Evolutionary conservation across 2,113 vertebrate genomes (phyloP).

Genomic region (Rostratula benghalensis): DNA sequence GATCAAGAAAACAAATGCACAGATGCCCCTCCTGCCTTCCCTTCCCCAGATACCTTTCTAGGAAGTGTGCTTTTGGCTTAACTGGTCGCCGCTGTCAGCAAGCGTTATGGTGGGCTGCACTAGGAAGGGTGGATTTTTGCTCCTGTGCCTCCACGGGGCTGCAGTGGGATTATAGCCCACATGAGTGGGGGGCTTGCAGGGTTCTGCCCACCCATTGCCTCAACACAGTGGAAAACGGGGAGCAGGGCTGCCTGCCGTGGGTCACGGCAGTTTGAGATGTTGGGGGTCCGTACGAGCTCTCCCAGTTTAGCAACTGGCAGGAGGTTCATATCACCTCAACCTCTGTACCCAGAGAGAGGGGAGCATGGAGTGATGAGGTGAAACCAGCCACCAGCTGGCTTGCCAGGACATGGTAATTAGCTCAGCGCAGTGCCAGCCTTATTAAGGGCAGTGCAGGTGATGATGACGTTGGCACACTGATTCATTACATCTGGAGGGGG

Average conservation of each 20-base stretch:
- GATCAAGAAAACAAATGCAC: neutral
- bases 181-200: neutral
- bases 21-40: neutral
- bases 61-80: neutral
- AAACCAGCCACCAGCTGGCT: neutral
- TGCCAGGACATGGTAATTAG: neutral
- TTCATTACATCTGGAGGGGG: constrained; percentile 66
- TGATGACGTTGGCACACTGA: constrained; percentile 53
- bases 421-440: constrained; percentile 19
- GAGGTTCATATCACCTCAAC: neutral
- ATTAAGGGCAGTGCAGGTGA: constrained; percentile 60
- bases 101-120: accelerated
- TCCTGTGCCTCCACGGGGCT: neutral
- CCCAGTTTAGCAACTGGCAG: neutral
- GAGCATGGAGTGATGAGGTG: neutral
- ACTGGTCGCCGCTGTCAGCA: accelerated
- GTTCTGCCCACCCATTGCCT: neutral
- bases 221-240: accelerated
- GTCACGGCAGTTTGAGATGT: neutral
- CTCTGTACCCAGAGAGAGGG: neutral
- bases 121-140: neutral
- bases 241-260: accelerated
- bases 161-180: accelerated
- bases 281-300: accelerated
- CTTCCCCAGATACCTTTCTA: neutral